Evolutionary conservation across 2,888 invertebrate genomes (phyloP), one percentile per base, ranked within the genome.

Genomic region (Chrysodeixis includens): DNA sequence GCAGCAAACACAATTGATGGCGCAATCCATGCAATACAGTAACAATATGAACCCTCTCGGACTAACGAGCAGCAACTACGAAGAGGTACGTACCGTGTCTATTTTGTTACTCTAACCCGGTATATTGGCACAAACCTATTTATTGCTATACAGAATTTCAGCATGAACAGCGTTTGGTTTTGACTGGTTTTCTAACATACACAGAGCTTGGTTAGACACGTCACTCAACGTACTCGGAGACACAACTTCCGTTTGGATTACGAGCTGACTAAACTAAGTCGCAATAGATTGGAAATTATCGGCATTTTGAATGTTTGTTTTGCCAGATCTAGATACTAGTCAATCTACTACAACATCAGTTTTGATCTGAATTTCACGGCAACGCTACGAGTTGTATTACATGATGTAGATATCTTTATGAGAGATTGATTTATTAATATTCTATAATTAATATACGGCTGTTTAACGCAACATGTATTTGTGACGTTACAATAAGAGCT

Each of bases 11-110:
- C 66, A 79, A 9, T 55, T 83, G 54, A 59, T 83, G 62, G 22
- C 75, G 0, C 86, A 82, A 5, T 46, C 74, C 1, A 70, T 80
- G 70, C 81, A 80, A n/a, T 80, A 70, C 54, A 67, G 66, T 16
- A 78, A 71, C 26, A 51, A 68, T 0, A 61, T 79, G 16, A 76
- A 82, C 58, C 76, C 86, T 0, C 64, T 89, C 0, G 81, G 79
- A 0, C 59, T 89, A 1, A 57, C 83, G 1, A 80, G 58, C 49
- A 84, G 82, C 20, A 92, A 89, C 58, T 92, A 88, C 60, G 84
- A 88, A 75, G 88, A 90, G 89, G 93, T 93, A 75, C 78, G 81
- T 65, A 12, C 62, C 18, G 12, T n/a, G 14, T n/a, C 6, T 8
- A n/a, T 63, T 51, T 7, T 52, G 14, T 56, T 32, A 18, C 32